Conservation (phyloP, 2,888 invertebrate genomes). For the Nephrocerus scutellatus region DNA sequence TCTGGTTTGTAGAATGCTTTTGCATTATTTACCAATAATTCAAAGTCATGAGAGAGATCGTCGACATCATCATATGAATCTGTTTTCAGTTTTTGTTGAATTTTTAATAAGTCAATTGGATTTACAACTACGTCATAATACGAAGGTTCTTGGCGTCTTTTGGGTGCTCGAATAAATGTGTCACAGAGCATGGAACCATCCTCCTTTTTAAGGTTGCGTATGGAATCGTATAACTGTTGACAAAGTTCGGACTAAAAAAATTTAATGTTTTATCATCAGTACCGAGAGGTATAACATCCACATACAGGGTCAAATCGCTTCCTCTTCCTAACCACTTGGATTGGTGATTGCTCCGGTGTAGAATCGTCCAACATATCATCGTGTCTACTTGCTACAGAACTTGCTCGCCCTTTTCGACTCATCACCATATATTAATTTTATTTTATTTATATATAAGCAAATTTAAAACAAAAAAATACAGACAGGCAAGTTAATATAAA, state of each 20-base stretch:
- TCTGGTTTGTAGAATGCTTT: conserved; percentile 90
- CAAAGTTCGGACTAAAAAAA: conserved; percentile 67
- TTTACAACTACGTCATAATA: conserved; percentile 88
- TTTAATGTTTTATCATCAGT: conserved; percentile 14
- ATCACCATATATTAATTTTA: too few relatives aligned
- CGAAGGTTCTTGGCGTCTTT: conserved; percentile 82
- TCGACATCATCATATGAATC: conserved; percentile 94
- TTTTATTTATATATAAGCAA: too few relatives aligned
- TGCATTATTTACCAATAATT: conserved; percentile 87
- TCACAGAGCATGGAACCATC: conserved; percentile 88
- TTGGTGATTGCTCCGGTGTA: conserved; percentile 47
- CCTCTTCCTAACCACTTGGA: conserved; percentile 52
- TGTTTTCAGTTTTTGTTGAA: conserved; percentile 94
- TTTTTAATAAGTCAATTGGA: conserved; percentile 87
- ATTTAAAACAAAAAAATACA: too few relatives aligned
- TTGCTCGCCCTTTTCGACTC: conserved; percentile 75
- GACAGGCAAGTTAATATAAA: too few relatives aligned
- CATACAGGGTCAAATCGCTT: conserved; percentile 69
- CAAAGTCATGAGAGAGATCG: conserved; percentile 82
- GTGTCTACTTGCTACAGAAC: conserved; percentile 71
- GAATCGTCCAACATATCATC: conserved; percentile 66
- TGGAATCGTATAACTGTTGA: conserved; percentile 87
- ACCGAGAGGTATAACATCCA: conserved; percentile 1
- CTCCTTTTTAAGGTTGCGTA: conserved; percentile 84
- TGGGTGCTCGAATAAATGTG: conserved; percentile 89